Conservation (phyloP, 2,113 vertebrate species). For the Psittacula cyanocephala region DNA sequence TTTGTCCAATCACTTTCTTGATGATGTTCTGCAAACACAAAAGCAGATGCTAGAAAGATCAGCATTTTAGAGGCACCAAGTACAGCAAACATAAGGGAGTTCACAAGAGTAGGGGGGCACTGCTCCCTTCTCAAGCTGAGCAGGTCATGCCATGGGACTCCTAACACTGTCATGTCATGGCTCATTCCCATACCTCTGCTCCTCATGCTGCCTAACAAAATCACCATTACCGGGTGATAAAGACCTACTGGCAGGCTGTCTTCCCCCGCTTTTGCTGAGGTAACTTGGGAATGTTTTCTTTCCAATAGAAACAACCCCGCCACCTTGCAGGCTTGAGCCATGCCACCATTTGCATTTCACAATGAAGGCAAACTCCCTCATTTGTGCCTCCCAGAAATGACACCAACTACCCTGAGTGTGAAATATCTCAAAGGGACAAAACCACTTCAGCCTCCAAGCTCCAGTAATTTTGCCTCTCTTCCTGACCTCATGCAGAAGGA, state of each 20-base stretch:
- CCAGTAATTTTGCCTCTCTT: not conserved
- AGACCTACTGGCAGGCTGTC: not conserved
- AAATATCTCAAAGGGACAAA: not conserved
- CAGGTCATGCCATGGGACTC: not conserved
- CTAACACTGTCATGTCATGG: not conserved
- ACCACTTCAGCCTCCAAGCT: not conserved
- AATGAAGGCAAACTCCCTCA: not conserved
- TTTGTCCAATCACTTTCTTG: constrained; percentile 97
- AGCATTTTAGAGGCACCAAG: not conserved
- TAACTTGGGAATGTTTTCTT: not conserved
- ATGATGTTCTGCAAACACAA: constrained; percentile 90
- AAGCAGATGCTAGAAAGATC: constrained; percentile 8
- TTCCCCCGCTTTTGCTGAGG: not conserved
- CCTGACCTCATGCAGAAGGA: not conserved
- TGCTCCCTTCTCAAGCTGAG: not conserved
- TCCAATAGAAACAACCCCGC: not conserved
- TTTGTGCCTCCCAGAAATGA: not conserved
- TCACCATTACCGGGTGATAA: not conserved
- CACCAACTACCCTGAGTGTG: not conserved
- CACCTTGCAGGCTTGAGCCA: rapidly evolving
- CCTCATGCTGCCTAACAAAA: not conserved
- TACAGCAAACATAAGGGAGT: not conserved
- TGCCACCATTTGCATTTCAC: not conserved
- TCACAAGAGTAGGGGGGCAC: not conserved
- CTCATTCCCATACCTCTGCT: not conserved